phyloP scores from a whole-genome alignment of 2,888 invertebrate genomes.

The Pachliopta kotzebuea region DNA sequence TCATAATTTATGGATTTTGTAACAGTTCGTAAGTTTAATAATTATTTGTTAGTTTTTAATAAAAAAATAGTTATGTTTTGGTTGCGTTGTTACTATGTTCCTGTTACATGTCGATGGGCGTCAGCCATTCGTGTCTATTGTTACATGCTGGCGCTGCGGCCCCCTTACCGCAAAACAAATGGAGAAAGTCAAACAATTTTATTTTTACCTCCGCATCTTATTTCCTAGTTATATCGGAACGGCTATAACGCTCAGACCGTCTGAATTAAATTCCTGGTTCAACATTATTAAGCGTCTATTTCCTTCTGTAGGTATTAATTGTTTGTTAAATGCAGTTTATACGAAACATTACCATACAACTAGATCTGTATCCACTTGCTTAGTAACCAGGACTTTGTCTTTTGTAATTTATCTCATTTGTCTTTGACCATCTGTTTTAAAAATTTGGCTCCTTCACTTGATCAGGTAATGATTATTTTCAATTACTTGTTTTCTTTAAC shows the following conservation, averaged over 20 bases:
- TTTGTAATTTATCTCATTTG: no score
- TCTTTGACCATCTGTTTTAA: no score
- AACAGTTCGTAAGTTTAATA: background rate
- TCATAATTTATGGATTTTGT: background rate
- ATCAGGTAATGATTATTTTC: no score
- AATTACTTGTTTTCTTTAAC: no score
- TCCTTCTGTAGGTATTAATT: background rate
- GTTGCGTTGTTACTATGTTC: constrained; percentile 33
- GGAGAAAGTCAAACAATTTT: constrained; percentile 66
- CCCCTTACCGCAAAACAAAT: constrained; percentile 62
- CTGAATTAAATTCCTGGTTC: constrained; percentile 1
- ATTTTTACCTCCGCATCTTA: constrained; percentile 60
- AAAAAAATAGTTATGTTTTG: constrained; percentile 11
- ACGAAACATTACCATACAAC: background rate
- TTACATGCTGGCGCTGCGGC: constrained; percentile 44
- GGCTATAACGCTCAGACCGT: no score
- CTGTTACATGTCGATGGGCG: constrained; percentile 39
- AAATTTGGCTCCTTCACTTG: no score
- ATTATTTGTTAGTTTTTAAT: background rate
- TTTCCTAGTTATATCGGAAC: constrained; percentile 43
- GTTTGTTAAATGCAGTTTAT: background rate
- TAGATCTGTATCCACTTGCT: no score
- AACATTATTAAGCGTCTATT: background rate
- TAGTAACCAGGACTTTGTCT: no score
- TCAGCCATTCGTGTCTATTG: constrained; percentile 43